Evolutionary conservation across 2,113 vertebrate genomes (phyloP).

Genomic region (Propithecus coquereli): DNA sequence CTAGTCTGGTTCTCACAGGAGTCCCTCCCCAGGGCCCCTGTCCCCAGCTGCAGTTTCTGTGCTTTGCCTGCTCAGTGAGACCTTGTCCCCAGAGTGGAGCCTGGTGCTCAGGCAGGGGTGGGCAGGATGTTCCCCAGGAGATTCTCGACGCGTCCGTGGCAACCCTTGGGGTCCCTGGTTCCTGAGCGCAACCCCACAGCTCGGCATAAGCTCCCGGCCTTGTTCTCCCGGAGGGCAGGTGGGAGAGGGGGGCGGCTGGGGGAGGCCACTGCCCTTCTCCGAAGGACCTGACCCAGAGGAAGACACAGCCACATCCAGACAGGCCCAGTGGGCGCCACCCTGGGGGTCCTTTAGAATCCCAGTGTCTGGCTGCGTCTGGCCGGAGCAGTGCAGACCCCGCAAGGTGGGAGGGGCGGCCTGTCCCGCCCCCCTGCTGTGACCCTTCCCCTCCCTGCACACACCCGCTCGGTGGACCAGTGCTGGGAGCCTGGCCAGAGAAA

Average conservation of each 20-base stretch:
- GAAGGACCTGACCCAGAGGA: not conserved
- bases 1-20: accelerated
- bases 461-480: accelerated
- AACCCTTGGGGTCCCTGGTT: not conserved
- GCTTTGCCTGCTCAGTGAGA: accelerated
- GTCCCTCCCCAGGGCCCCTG: not conserved
- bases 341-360: not conserved
- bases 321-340: accelerated
- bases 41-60: accelerated
- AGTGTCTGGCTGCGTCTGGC: accelerated
- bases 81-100: not conserved
- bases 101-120: not conserved
- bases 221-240: not conserved
- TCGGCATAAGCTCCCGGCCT: not conserved
- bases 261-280: not conserved
- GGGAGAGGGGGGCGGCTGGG: not conserved
- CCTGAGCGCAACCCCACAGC: not conserved
- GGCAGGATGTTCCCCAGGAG: not conserved
- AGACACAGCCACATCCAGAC: not conserved
- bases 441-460: too few relatives aligned
- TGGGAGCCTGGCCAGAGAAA: not conserved
- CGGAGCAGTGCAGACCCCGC: not conserved
- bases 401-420: accelerated
- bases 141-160: too few relatives aligned
- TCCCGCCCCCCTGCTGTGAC: too few relatives aligned